Conservation (phyloP, 2,888 invertebrate species). For the Prenolepis imparis region DNA sequence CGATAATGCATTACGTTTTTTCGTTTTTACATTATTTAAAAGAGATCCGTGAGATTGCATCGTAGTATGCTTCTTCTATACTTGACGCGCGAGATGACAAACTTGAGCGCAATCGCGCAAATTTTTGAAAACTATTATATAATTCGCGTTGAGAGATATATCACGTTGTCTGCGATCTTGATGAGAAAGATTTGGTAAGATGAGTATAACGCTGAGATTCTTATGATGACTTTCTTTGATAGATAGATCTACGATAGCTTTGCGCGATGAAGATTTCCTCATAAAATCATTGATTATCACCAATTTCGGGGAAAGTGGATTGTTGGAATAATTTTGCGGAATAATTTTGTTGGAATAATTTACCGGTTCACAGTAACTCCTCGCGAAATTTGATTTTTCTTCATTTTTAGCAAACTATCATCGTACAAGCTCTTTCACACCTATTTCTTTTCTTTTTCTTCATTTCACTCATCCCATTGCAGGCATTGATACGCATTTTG, state of each 20-base stretch:
- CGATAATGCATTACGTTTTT: too few species aligned
- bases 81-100: neutral
- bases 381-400: neutral
- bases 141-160: slow-evolving; percentile 4
- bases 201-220: too few species aligned
- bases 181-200: slow-evolving; percentile 60
- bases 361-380: too few species aligned
- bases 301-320: neutral
- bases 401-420: too few species aligned
- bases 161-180: neutral
- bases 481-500: too few species aligned
- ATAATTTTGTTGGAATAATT: too few species aligned
- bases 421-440: too few species aligned
- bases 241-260: slow-evolving; percentile 65
- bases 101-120: neutral
- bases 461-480: neutral
- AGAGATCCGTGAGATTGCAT: too few species aligned
- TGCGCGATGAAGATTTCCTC: slow-evolving; percentile 1
- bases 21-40: too few species aligned
- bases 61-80: too few species aligned
- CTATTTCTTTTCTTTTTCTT: neutral
- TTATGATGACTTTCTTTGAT: slow-evolving; percentile 69
- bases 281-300: neutral
- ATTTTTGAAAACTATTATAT: slow-evolving; percentile 2
- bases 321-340: neutral